Percentiles rank a stretch among this genome's conserved stretches.
These are phyloP conservation scores for Platorchestia sp. DNA, from an alignment of 1,140 invertebrate genomes.

Conservation along the genomic window DNA sequence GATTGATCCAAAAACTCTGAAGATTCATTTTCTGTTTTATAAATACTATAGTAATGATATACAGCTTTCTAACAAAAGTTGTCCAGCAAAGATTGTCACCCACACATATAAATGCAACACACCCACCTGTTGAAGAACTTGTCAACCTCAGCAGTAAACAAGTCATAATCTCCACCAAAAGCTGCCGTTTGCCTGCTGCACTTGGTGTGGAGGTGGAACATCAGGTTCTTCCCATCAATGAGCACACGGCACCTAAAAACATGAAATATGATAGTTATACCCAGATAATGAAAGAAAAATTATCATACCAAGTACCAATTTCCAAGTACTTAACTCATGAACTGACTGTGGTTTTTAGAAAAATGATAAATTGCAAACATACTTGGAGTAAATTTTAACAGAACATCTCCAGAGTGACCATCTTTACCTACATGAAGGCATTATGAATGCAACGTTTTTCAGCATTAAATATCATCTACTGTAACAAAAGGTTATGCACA, in stretches of 20 bases:
- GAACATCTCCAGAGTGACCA: not conserved
- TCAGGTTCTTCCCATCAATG: constrained; percentile 37
- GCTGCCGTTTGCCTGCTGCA: not conserved
- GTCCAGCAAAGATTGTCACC: too few relatives aligned
- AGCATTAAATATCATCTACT: not conserved
- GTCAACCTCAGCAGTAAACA: constrained; percentile 18
- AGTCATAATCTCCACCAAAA: constrained; percentile 42
- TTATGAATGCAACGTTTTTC: not conserved
- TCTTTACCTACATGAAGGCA: not conserved
- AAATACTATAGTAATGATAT: not conserved
- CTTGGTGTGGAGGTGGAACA: not conserved
- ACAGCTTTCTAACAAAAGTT: too few relatives aligned
- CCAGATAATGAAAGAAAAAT: not conserved
- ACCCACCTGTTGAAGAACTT: constrained; percentile 13
- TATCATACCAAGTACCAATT: not conserved
- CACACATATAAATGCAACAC: constrained; percentile 9
- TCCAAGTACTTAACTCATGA: not conserved
- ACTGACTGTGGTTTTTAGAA: not conserved
- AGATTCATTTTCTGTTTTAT: not conserved
- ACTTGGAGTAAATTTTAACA: not conserved
- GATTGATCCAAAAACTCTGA: not conserved
- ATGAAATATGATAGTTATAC: not conserved
- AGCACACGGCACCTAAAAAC: constrained; percentile 12
- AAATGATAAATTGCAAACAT: not conserved
- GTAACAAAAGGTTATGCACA: not conserved